Evolutionary conservation across 1,140 invertebrate species (phyloP).

Genomic region (Bombus breviceps): DNA sequence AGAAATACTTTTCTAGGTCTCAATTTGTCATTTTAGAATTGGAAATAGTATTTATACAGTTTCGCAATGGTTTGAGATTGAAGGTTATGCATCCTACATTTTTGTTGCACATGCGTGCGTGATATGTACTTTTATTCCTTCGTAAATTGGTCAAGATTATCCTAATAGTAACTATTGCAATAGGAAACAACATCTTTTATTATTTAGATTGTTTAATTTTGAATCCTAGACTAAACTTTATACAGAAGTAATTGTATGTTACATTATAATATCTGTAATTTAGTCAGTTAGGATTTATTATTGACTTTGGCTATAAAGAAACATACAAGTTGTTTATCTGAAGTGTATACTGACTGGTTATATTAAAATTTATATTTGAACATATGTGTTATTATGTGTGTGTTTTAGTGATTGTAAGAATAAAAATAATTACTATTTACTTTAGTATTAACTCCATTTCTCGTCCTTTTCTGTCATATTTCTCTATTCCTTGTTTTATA

Average conservation of each 20-base stretch:
- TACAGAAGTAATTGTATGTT: too few species aligned
- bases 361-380: too few species aligned
- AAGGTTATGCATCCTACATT: not conserved
- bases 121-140: not conserved
- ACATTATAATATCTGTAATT: too few species aligned
- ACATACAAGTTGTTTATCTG: too few species aligned
- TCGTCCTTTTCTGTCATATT: not conserved
- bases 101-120: not conserved
- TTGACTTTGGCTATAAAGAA: too few species aligned
- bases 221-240: too few species aligned
- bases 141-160: not conserved
- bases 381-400: too few species aligned
- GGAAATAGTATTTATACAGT: not conserved
- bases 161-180: not conserved
- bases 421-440: not conserved
- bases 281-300: too few species aligned
- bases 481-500: not conserved
- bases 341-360: too few species aligned
- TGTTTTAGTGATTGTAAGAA: constrained; percentile 1
- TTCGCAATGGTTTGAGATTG: not conserved
- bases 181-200: not conserved
- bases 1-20: not conserved
- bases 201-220: not conserved
- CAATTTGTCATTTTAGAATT: not conserved
- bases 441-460: not conserved